These are phyloP conservation scores for Drosophila imparisetae DNA, from an alignment of 2,888 invertebrate genomes.

Conservation along the genomic window DNA sequence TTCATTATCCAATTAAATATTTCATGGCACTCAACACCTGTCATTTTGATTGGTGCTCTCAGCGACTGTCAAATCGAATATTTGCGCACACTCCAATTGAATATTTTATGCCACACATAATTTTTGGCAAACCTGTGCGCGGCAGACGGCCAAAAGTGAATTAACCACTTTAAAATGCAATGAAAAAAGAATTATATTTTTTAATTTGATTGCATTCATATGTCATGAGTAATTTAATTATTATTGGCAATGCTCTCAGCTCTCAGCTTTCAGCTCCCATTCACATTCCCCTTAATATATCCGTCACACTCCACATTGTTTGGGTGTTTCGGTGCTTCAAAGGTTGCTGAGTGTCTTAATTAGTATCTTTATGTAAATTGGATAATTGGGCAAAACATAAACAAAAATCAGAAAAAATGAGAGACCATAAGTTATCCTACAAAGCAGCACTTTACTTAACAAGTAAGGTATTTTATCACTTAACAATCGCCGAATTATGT, in stretches of 20 bases:
- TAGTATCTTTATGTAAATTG: slow-evolving; percentile 33
- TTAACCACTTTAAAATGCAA: slow-evolving; percentile 17
- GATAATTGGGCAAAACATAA: slow-evolving; percentile 9
- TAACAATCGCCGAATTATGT: too few species aligned
- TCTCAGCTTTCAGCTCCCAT: slow-evolving; percentile 6
- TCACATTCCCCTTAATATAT: slow-evolving; percentile 7
- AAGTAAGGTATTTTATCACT: too few species aligned
- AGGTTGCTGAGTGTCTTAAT: slow-evolving; percentile 21
- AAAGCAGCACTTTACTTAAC: neutral
- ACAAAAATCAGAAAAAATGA: neutral
- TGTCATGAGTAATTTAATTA: slow-evolving; percentile 65
- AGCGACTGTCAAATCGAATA: slow-evolving; percentile 39
- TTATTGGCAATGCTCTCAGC: slow-evolving; percentile 27
- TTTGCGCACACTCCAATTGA: slow-evolving; percentile 23
- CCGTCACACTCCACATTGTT: slow-evolving; percentile 37
- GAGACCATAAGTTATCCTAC: neutral
- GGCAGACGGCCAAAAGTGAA: neutral
- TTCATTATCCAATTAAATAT: slow-evolving; percentile 25
- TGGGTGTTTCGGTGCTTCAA: neutral
- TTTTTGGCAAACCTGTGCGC: slow-evolving; percentile 20
- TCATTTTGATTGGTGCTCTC: slow-evolving; percentile 18
- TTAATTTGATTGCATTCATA: slow-evolving; percentile 65
- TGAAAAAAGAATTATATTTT: slow-evolving; percentile 43
- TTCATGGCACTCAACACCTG: slow-evolving; percentile 17
- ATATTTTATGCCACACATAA: slow-evolving; percentile 41